phyloP scores from a whole-genome alignment of 2,888 invertebrate genomes.

The Nysson spinosus region DNA sequence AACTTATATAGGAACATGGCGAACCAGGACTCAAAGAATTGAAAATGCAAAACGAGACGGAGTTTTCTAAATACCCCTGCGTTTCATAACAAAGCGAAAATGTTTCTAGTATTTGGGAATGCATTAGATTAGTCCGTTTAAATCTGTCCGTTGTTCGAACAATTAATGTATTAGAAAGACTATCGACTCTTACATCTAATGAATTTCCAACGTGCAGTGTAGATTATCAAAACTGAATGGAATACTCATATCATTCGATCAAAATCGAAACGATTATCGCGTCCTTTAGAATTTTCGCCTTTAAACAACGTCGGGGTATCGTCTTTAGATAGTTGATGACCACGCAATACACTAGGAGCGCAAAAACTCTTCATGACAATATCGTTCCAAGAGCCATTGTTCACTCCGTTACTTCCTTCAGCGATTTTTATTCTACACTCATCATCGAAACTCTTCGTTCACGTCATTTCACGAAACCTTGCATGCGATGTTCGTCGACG shows the following conservation, averaged over 20 bases:
- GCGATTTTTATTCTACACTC: slow-evolving; percentile 20
- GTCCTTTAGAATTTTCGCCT: slow-evolving; percentile 24
- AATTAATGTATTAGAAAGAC: too few species aligned
- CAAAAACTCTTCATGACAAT: slow-evolving; percentile 56
- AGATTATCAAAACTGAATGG: too few species aligned
- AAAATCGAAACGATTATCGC: not conserved
- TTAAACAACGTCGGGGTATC: not conserved
- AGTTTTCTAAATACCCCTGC: not conserved
- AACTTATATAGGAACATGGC: slow-evolving; percentile 14
- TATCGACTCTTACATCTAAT: not conserved
- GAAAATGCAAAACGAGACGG: slow-evolving; percentile 13
- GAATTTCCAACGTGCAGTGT: too few species aligned
- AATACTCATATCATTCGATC: too few species aligned
- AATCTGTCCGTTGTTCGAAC: too few species aligned
- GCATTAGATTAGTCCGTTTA: too few species aligned
- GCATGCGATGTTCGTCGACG: not conserved
- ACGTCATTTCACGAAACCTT: slow-evolving; percentile 19
- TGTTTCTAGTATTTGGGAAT: slow-evolving; percentile 10
- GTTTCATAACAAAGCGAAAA: slow-evolving; percentile 7
- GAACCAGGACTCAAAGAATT: slow-evolving; percentile 13
- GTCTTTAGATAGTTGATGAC: slow-evolving; percentile 23
- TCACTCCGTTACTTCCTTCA: slow-evolving; percentile 24
- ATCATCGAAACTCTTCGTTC: slow-evolving; percentile 23
- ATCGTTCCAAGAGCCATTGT: slow-evolving; percentile 46
- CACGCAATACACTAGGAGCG: not conserved